phyloP scores from a whole-genome alignment of 2,113 vertebrate species.

The Brachypodius melanocephalos region DNA sequence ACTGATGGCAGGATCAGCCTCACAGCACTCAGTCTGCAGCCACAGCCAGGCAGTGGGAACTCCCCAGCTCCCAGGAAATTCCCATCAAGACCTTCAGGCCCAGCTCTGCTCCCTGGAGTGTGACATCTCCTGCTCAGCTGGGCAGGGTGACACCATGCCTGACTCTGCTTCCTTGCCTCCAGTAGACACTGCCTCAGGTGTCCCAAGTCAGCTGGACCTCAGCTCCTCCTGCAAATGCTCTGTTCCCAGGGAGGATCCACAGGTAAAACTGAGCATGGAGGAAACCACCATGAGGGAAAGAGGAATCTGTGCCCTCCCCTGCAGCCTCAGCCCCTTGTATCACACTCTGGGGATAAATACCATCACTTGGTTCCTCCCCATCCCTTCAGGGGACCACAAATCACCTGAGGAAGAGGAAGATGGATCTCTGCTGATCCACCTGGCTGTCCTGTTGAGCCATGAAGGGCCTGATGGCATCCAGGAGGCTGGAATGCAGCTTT shows the following conservation, averaged over 20 bases:
- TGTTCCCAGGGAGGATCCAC: not conserved
- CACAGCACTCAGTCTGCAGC: not conserved
- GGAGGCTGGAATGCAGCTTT: slow-evolving; percentile 86
- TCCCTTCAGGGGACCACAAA: not conserved
- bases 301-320: not conserved
- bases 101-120: not conserved
- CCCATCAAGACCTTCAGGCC: not conserved
- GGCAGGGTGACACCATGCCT: fast-evolving
- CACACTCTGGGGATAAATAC: not conserved
- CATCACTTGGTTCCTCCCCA: not conserved
- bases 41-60: not conserved
- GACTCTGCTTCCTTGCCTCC: not conserved
- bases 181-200: not conserved
- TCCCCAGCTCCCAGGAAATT: not conserved
- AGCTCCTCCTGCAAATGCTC: not conserved
- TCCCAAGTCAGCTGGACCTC: not conserved
- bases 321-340: not conserved
- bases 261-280: not conserved
- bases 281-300: not conserved
- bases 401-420: slow-evolving; percentile 96
- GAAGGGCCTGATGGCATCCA: slow-evolving; percentile 84
- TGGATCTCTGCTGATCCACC: slow-evolving; percentile 69
- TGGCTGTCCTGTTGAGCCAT: slow-evolving; percentile 72
- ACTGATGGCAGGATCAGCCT: not conserved
- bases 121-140: not conserved